Conservation (phyloP, 2,113 vertebrate genomes). For the Otis tarda region DNA sequence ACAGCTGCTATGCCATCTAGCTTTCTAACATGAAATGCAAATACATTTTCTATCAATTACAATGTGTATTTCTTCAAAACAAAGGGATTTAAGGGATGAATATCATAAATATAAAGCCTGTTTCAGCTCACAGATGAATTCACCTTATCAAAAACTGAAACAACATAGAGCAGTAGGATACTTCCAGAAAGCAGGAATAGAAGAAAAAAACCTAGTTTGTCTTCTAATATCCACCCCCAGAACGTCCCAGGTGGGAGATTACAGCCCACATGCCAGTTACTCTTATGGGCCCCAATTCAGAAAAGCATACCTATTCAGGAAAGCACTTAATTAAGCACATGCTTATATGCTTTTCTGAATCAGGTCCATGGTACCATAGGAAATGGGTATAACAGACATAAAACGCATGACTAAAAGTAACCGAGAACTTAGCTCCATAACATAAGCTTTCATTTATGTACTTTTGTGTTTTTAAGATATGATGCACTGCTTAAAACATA, state of each 20-base stretch:
- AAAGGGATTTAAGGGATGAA: background rate
- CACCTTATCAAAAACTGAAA: background rate
- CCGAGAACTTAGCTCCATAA: background rate
- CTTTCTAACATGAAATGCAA: background rate
- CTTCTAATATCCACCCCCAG: slow-evolving; percentile 9
- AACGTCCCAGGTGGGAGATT: slow-evolving; percentile 15
- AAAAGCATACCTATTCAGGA: slow-evolving; percentile 36
- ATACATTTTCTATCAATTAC: background rate
- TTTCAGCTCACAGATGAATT: background rate
- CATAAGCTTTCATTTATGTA: background rate
- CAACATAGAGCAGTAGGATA: background rate
- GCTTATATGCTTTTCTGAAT: slow-evolving; percentile 50
- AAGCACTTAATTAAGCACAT: slow-evolving; percentile 57
- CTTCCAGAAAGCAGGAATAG: background rate
- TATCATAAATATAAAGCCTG: background rate
- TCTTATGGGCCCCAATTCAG: slow-evolving; percentile 7
- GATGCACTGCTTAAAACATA: background rate
- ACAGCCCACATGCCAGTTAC: slow-evolving; percentile 26
- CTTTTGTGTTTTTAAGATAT: background rate
- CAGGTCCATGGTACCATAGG: slow-evolving; percentile 21
- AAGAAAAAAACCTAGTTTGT: background rate
- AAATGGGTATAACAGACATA: slow-evolving; percentile 56
- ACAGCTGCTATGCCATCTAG: background rate
- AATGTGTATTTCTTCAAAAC: background rate
- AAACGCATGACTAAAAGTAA: background rate